These are phyloP conservation scores for Sciaenops ocellatus DNA, from an alignment of 2,797 vertebrate genomes.

Conservation along the genomic window DNA sequence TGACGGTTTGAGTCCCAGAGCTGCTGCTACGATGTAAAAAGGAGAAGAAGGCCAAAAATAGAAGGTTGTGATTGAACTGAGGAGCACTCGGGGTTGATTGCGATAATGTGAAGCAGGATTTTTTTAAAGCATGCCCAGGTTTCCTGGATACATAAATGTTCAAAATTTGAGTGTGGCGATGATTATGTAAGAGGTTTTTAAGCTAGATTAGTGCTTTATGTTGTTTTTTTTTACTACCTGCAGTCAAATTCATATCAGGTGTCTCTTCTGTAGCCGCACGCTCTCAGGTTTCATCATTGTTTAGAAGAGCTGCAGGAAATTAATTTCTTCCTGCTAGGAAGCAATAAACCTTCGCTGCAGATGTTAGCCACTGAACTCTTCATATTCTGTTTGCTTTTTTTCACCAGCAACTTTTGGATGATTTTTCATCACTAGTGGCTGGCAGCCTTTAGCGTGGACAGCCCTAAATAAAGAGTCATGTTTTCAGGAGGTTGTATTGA, in stretches of 20 bases:
- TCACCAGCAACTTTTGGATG: not conserved
- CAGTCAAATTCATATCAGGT: not conserved
- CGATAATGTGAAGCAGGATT: conserved; percentile 10
- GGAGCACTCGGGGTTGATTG: conserved; percentile 38
- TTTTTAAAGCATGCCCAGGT: not conserved
- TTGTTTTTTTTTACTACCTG: not conserved
- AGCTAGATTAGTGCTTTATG: not conserved
- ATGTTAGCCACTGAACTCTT: not conserved
- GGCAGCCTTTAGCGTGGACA: not conserved
- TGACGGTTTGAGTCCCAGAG: conserved; percentile 22
- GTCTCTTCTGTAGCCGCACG: not conserved
- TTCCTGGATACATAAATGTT: conserved; percentile 11
- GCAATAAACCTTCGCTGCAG: conserved; percentile 1
- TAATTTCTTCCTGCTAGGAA: conserved; percentile 11
- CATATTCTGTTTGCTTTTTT: not conserved
- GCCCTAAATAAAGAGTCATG: not conserved
- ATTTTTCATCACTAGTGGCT: not conserved
- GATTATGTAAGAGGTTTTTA: not conserved
- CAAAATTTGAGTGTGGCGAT: not conserved
- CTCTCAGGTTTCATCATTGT: conserved; percentile 7
- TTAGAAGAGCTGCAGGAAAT: conserved; percentile 27
- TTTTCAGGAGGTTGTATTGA: not conserved
- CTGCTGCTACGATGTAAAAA: conserved; percentile 3
- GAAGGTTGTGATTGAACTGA: conserved; percentile 17
- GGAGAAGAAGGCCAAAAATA: conserved; percentile 28